phyloP scores from a whole-genome alignment of 2,797 vertebrate species.

The Basileuterus tristriatus region DNA sequence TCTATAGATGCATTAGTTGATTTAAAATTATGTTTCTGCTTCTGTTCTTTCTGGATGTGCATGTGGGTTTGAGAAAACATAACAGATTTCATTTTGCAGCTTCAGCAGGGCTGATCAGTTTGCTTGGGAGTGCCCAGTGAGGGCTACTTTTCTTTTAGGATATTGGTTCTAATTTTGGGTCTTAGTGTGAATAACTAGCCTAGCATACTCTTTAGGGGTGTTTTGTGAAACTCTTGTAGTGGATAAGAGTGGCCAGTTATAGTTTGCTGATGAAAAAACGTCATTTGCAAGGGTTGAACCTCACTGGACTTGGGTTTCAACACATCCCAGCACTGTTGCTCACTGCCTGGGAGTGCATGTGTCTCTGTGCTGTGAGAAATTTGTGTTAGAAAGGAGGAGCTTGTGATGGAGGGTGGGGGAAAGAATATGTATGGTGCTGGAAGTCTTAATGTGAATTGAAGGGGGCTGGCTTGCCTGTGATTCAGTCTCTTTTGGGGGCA shows the following conservation, averaged over 20 bases:
- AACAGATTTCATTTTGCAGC: background rate
- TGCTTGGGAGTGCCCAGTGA: background rate
- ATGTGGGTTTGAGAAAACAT: background rate
- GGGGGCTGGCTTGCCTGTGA: background rate
- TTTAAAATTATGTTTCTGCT: background rate
- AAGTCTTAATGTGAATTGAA: background rate
- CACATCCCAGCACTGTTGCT: background rate
- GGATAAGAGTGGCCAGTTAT: background rate
- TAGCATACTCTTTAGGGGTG: background rate
- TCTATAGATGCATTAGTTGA: background rate
- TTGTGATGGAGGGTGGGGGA: background rate
- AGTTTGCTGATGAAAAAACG: background rate
- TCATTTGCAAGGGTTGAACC: background rate
- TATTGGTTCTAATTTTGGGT: background rate
- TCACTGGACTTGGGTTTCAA: background rate
- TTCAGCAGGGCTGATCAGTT: background rate
- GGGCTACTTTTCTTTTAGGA: background rate
- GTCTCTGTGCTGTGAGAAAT: background rate
- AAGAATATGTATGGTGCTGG: background rate
- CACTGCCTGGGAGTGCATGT: background rate
- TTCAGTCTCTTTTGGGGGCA: background rate
- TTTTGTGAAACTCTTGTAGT: background rate
- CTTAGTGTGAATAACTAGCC: background rate
- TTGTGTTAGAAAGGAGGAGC: slow-evolving; percentile 34
- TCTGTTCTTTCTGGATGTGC: background rate